These are phyloP conservation scores for Anastatus disparis DNA, from an alignment of 1,140 invertebrate genomes.

Conservation along the genomic window DNA sequence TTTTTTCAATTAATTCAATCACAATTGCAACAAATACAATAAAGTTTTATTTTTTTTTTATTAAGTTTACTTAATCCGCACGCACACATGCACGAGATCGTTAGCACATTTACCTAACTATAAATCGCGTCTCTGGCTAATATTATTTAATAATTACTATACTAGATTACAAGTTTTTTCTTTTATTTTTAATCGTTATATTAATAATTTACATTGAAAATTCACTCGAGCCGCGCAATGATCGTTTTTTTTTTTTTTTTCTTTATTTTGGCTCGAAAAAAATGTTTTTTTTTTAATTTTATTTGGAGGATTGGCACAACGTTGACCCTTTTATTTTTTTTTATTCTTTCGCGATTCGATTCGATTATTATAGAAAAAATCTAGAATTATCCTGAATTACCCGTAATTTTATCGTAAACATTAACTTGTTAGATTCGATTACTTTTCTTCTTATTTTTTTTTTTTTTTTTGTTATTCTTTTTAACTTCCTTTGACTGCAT, in stretches of 20 bases:
- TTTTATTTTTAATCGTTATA: neutral
- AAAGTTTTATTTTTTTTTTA: no score
- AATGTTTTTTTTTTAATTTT: no score
- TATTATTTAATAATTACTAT: no score
- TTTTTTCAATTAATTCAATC: no score
- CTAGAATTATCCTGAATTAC: slow-evolving; percentile 65
- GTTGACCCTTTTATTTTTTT: no score
- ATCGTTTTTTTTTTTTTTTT: neutral
- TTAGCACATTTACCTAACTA: no score
- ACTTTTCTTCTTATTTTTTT: slow-evolving; percentile 43
- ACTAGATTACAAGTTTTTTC: no score
- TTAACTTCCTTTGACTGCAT: neutral
- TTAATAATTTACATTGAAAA: slow-evolving; percentile 5
- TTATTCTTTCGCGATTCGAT: no score
- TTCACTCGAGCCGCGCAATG: neutral
- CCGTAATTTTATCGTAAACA: slow-evolving; percentile 67
- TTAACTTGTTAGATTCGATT: slow-evolving; percentile 62
- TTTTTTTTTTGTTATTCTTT: slow-evolving; percentile 45
- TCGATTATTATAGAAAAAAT: slow-evolving; percentile 64
- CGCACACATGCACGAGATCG: neutral
- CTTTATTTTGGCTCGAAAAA: neutral
- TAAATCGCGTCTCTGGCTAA: no score
- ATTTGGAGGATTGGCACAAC: slow-evolving; percentile 18
- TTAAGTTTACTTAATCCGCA: no score
- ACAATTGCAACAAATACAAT: no score